These are phyloP conservation scores for Lota lota DNA, from an alignment of 2,113 vertebrate genomes.

Conservation along the genomic window DNA sequence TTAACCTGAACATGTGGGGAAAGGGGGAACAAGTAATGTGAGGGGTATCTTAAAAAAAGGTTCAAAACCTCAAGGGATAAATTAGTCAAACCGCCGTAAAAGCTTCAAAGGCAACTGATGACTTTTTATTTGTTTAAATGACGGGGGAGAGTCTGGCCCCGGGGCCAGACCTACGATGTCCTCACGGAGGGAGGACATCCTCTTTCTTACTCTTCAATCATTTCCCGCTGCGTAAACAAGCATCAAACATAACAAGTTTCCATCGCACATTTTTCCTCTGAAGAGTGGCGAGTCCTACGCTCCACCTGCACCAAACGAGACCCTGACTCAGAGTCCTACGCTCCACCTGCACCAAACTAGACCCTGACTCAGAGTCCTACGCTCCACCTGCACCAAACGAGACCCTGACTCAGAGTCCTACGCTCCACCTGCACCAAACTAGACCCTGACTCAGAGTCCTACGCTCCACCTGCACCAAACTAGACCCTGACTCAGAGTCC, in stretches of 20 bases:
- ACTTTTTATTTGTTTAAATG: slow-evolving; percentile 42
- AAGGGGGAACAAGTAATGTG: not conserved
- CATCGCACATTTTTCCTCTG: slow-evolving; percentile 18
- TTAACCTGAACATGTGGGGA: slow-evolving; percentile 29
- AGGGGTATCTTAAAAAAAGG: not conserved
- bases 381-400: too few species aligned
- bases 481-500: too few species aligned
- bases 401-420: not conserved
- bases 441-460: too few species aligned
- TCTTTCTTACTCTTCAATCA: slow-evolving; percentile 55
- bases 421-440: not conserved
- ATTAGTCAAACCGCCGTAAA: slow-evolving; percentile 47
- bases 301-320: slow-evolving; percentile 6
- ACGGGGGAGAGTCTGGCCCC: slow-evolving; percentile 9
- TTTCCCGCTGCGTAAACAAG: slow-evolving; percentile 48
- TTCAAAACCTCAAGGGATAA: slow-evolving; percentile 5
- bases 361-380: too few species aligned
- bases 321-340: not conserved
- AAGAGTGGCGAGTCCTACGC: slow-evolving; percentile 27
- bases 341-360: too few species aligned
- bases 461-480: too few species aligned
- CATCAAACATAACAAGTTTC: slow-evolving; percentile 26
- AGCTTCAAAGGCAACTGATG: slow-evolving; percentile 41
- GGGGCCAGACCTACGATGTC: too few species aligned
- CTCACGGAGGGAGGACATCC: too few species aligned